A percentile compares a stretch with the other conserved stretches of the same genome.
Conservation (phyloP, 2,888 invertebrate species). For the Oscheius sp. region DNA sequence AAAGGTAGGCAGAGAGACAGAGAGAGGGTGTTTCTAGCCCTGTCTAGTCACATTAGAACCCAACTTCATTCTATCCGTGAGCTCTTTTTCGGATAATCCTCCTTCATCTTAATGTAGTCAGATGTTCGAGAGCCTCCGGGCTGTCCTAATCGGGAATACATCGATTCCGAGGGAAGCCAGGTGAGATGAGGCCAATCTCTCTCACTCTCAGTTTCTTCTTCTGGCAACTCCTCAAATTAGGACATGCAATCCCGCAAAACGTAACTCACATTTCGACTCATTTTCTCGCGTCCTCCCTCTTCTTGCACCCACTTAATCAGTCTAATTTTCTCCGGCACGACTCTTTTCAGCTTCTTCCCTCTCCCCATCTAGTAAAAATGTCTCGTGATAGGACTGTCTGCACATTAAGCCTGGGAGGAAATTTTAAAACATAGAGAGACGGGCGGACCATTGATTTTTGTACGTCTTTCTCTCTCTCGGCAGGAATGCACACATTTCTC, state of each 20-base stretch:
- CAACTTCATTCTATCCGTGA: background rate
- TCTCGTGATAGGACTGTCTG: too few relatives aligned
- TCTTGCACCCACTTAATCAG: constrained; percentile 33
- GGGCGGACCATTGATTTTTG: too few relatives aligned
- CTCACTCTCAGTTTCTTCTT: background rate
- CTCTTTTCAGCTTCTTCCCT: background rate
- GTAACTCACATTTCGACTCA: constrained; percentile 3
- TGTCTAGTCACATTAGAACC: too few relatives aligned
- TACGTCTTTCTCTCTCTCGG: too few relatives aligned
- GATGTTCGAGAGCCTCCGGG: constrained; percentile 16
- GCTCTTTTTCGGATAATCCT: constrained; percentile 11
- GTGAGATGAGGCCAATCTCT: constrained; percentile 30
- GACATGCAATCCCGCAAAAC: background rate
- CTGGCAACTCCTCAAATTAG: constrained; percentile 6
- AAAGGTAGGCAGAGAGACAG: background rate
- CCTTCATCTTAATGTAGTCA: constrained; percentile 30
- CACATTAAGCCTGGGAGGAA: too few relatives aligned
- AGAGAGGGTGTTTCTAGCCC: background rate
- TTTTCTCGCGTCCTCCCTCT: constrained; percentile 25
- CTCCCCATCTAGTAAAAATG: background rate
- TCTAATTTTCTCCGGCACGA: constrained; percentile 27
- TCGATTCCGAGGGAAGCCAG: constrained; percentile 34
- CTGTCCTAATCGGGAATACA: constrained; percentile 32
- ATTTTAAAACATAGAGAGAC: too few relatives aligned
- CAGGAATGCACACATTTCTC: too few relatives aligned